phyloP scores from a whole-genome alignment of 2,113 vertebrate species.

The Ondatra zibethicus region DNA sequence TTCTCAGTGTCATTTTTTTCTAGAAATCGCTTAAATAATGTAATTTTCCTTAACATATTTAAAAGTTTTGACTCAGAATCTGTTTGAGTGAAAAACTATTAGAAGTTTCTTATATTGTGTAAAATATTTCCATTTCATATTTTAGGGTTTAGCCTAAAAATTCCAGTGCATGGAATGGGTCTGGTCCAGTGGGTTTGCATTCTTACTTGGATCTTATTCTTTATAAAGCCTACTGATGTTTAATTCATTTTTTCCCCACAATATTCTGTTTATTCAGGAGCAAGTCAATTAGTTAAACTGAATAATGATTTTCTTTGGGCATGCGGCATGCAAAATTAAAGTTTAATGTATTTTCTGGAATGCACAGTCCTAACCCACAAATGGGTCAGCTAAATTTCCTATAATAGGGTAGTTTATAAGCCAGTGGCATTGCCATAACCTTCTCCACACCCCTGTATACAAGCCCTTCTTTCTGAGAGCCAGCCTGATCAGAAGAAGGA shows the following conservation, averaged over 20 bases:
- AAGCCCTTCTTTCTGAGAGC: background rate
- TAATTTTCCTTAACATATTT: conserved; percentile 28
- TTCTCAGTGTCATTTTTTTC: background rate
- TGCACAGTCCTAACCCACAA: background rate
- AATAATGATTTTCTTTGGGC: conserved; percentile 4
- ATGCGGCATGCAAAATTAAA: conserved; percentile 30
- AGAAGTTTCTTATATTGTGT: background rate
- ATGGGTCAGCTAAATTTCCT: background rate
- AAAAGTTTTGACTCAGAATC: conserved; percentile 47
- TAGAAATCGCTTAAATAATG: background rate
- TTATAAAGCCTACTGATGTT: background rate
- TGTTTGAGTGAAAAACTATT: background rate
- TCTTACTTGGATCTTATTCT: conserved; percentile 23
- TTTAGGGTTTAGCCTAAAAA: conserved; percentile 29
- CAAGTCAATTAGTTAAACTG: background rate
- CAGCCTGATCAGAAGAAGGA: background rate
- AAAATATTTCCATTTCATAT: conserved; percentile 2
- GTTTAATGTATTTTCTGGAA: conserved; percentile 34
- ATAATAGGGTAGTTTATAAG: background rate
- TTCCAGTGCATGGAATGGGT: background rate
- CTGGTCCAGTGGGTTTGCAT: background rate
- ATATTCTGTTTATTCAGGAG: conserved; percentile 31
- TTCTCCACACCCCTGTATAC: too few relatives aligned
- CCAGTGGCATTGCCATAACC: background rate
- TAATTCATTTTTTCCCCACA: conserved; percentile 54